A percentile compares a stretch with the other conserved stretches of the same genome.
Conservation (phyloP, 2,888 invertebrate species). For the Eledona agricola region DNA sequence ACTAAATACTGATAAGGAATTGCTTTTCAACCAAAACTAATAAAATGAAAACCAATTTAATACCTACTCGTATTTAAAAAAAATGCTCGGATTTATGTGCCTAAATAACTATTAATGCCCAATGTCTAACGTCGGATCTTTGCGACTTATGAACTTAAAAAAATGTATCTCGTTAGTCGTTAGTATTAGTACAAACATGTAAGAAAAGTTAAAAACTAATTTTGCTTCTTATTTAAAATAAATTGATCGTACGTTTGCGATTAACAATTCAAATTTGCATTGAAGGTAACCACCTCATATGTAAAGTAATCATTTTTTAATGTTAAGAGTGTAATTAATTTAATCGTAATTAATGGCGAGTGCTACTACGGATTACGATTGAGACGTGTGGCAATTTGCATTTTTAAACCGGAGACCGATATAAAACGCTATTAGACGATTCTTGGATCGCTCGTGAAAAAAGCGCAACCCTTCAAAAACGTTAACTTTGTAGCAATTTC, state of each 20-base stretch:
- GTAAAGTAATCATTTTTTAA: slow-evolving; percentile 7
- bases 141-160: no score
- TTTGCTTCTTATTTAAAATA: no score
- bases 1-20: slow-evolving; percentile 48
- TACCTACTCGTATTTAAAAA: no score
- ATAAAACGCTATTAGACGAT: slow-evolving; percentile 15
- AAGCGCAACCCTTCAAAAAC: slow-evolving; percentile 41
- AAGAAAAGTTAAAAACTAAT: no score
- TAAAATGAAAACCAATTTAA: slow-evolving; percentile 34
- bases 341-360: slow-evolving; percentile 36
- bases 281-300: no score
- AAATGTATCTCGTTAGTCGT: no score
- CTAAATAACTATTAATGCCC: no score
- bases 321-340: slow-evolving; percentile 36
- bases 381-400: slow-evolving; percentile 43
- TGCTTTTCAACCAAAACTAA: slow-evolving; percentile 34
- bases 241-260: slow-evolving; percentile 19
- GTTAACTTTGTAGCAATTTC: slow-evolving; percentile 51
- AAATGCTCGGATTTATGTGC: no score
- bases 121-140: no score
- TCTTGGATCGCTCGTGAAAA: slow-evolving; percentile 43
- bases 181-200: no score
- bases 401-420: slow-evolving; percentile 8
- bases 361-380: slow-evolving; percentile 44
- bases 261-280: no score